These are phyloP conservation scores for Autographa gamma DNA, from an alignment of 2,888 invertebrate species.

Conservation along the genomic window DNA sequence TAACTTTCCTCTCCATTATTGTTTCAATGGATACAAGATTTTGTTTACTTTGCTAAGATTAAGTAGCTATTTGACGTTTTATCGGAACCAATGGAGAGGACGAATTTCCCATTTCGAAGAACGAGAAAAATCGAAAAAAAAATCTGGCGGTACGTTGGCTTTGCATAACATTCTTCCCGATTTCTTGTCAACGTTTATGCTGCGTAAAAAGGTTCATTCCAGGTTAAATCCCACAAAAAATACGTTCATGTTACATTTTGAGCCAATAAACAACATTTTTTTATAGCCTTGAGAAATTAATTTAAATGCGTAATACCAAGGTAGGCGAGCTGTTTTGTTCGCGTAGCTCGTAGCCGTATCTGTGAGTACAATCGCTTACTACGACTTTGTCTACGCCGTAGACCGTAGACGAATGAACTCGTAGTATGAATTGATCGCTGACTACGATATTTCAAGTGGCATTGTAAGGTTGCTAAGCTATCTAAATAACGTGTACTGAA, in stretches of 20 bases:
- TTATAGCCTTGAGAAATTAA: constrained; percentile 28
- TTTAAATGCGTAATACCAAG: constrained; percentile 12
- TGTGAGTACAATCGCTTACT: not conserved
- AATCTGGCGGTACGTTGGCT: constrained; percentile 3
- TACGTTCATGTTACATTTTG: constrained; percentile 47
- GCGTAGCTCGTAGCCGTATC: not conserved
- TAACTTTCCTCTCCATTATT: constrained; percentile 60
- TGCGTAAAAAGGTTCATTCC: constrained; percentile 40
- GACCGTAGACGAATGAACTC: constrained; percentile 3
- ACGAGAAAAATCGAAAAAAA: constrained; percentile 20
- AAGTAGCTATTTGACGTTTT: constrained; percentile 52
- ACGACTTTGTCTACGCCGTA: constrained; percentile 6
- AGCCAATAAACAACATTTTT: constrained; percentile 39
- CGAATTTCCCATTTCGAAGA: constrained; percentile 14
- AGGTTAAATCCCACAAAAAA: constrained; percentile 38
- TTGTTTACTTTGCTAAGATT: constrained; percentile 56
- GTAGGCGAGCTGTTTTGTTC: not conserved
- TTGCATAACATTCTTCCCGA: constrained; percentile 23
- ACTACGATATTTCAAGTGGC: not conserved
- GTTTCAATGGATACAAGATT: constrained; percentile 56
- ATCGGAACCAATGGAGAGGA: constrained; percentile 35
- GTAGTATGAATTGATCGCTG: not conserved
- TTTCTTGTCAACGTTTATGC: constrained; percentile 32
- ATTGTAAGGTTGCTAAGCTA: not conserved
- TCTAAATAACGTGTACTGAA: not conserved